These are phyloP conservation scores for Nesometra sesokonis DNA, from an alignment of 35 echinoderm and acorn worm genomes.

Conservation along the genomic window DNA sequence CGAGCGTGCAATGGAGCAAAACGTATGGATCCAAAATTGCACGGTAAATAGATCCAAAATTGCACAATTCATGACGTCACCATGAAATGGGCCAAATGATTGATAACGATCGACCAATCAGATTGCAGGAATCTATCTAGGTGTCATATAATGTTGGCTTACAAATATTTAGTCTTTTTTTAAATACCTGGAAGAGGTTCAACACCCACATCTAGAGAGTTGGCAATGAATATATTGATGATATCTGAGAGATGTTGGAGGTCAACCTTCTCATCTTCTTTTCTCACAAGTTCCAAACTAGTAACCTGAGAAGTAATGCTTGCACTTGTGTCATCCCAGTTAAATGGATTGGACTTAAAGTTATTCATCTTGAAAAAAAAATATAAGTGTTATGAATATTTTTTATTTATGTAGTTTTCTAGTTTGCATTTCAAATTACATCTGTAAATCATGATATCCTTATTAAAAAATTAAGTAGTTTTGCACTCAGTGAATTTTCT, in stretches of 20 bases:
- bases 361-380: slow-evolving; percentile 35
- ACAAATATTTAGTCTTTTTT: no score
- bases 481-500: no score
- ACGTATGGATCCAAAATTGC: no score
- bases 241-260: slow-evolving; percentile 5
- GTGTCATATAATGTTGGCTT: no score
- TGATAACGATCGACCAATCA: no score
- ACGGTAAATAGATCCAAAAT: no score
- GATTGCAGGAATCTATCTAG: no score
- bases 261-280: slow-evolving; percentile 12
- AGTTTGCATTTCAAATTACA: not conserved
- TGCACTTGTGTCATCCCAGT: slow-evolving; percentile 25
- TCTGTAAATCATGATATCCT: not conserved
- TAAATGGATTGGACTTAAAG: slow-evolving; percentile 47
- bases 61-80: no score
- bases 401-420: not conserved
- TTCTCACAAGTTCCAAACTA: slow-evolving; percentile 20
- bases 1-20: no score
- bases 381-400: not conserved
- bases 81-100: no score
- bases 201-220: not conserved
- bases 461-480: no score
- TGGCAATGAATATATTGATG: slow-evolving; percentile 40
- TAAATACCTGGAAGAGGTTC: not conserved
- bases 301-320: slow-evolving; percentile 49